Percentiles rank a stretch among this genome's conserved stretches.
phyloP scores from a whole-genome alignment of 2,113 vertebrate species.

The chimpanzee (Pan troglodytes) region NHGRI_mPanTro3-v2.1_pri NC_072404.2:28560501-28561000 shows the following conservation, averaged over 20 bases:
- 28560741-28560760: constrained; percentile 50
- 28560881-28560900: background rate
- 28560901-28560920: background rate
- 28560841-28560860: background rate
- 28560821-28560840: background rate
- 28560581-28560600: background rate
- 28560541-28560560: constrained; percentile 27
- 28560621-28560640: background rate
- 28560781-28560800: constrained; percentile 54
- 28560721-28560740: background rate
- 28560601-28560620: background rate
- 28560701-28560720: background rate
- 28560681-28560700: background rate
- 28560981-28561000: background rate
- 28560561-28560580: constrained; percentile 13
- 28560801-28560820: background rate
- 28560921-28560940: constrained; percentile 33
- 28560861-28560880: constrained; percentile 42
- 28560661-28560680: background rate
- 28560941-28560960: background rate
- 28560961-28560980: constrained; percentile 8
- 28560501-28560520: background rate
- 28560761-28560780: background rate
- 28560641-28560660: background rate
- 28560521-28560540: constrained; percentile 30